Percentiles rank a stretch among this genome's conserved stretches.
phyloP scores from a whole-genome alignment of 2,888 invertebrate genomes.

The Argynnis bischoffii region DNA sequence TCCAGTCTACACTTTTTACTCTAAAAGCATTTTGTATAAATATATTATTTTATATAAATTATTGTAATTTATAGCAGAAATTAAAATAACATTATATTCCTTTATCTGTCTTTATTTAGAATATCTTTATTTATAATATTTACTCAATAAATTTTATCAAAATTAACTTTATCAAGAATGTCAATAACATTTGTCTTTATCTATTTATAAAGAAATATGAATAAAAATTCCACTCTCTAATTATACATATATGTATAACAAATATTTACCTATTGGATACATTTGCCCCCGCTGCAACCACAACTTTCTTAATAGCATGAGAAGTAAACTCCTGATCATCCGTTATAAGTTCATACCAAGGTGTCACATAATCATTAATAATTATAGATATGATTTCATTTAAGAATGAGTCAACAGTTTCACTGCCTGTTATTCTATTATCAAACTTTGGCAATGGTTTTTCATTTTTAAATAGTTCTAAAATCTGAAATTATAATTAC shows the following conservation, averaged over 20 bases:
- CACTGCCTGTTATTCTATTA: conserved; percentile 90
- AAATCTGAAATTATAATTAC: conserved; percentile 55
- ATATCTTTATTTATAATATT: background rate
- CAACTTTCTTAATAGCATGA: conserved; percentile 85
- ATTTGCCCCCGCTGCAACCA: conserved; percentile 84
- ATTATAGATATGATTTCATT: conserved; percentile 92
- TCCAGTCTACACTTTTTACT: conserved; percentile 94
- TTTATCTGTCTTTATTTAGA: background rate
- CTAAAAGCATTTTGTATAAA: conserved; percentile 50
- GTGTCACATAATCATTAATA: conserved; percentile 90
- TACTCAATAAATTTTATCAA: conserved; percentile 13
- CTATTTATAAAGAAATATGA: conserved; percentile 11
- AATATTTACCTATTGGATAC: conserved; percentile 85
- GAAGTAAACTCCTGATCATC: conserved; percentile 88
- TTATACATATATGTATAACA: background rate
- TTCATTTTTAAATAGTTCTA: conserved; percentile 63
- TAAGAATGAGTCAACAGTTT: conserved; percentile 91
- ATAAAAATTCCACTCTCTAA: conserved; percentile 2
- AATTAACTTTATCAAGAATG: conserved; percentile 24
- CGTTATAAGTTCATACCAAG: conserved; percentile 86
- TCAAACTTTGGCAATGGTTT: conserved; percentile 64
- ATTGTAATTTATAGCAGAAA: background rate
- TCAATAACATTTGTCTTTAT: conserved; percentile 22
- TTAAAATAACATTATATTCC: no score
- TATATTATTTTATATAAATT: background rate